Conservation (phyloP, 2,797 vertebrate genomes). For the Mareca strepera region DNA sequence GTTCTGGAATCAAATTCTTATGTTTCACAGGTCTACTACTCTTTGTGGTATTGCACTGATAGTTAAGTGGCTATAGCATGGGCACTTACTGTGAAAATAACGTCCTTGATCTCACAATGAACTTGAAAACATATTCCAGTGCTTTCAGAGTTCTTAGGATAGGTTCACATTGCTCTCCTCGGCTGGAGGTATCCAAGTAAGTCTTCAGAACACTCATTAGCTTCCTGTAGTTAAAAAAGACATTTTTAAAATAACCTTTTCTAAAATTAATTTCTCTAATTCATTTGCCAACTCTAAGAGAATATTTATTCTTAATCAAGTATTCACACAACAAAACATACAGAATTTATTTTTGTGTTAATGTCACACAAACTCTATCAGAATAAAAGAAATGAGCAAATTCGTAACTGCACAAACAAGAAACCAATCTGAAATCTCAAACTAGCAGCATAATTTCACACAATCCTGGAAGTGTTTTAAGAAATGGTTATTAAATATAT, state of each 20-base stretch:
- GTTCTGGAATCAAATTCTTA: not conserved
- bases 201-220: conserved; percentile 95
- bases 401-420: not conserved
- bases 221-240: conserved; percentile 83
- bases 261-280: not conserved
- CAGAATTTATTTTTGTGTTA: not conserved
- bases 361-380: not conserved
- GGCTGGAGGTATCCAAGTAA: conserved; percentile 93
- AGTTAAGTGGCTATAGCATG: conserved; percentile 10
- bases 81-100: conserved; percentile 97
- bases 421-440: not conserved
- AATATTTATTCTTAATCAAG: conserved; percentile 16
- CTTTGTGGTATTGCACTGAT: not conserved
- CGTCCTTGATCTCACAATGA: conserved; percentile 96
- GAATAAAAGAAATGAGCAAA: not conserved
- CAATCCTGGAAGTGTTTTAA: not conserved
- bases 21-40: not conserved
- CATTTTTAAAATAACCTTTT: not conserved
- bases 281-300: conserved; percentile 28
- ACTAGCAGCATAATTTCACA: not conserved
- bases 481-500: not conserved
- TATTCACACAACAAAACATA: not conserved
- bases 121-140: conserved; percentile 98
- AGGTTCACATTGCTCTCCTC: conserved; percentile 93
- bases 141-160: conserved; percentile 96